Evolutionary conservation across 2,888 invertebrate genomes (phyloP).

Genomic region (Chrysopilus asiliformis): DNA sequence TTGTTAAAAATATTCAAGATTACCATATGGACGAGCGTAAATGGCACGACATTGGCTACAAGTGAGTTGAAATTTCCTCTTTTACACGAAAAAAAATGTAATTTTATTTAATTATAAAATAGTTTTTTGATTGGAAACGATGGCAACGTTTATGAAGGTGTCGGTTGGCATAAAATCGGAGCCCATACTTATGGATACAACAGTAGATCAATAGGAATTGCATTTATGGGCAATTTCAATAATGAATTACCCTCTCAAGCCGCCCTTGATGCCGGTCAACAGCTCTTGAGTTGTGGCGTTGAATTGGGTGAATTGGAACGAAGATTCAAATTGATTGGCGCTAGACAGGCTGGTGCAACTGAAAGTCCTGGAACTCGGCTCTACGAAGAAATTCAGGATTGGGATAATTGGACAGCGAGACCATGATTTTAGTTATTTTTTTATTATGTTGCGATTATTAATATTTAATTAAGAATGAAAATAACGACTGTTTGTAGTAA

Average conservation of each 20-base stretch:
- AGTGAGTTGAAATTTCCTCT: no score
- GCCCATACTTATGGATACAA: constrained; percentile 42
- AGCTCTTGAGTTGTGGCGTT: constrained; percentile 28
- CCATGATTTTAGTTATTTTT: neutral
- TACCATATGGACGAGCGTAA: constrained; percentile 36
- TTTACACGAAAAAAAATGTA: no score
- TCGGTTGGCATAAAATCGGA: constrained; percentile 42
- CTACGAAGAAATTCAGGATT: constrained; percentile 28
- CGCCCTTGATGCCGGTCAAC: constrained; percentile 24
- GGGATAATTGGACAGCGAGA: constrained; percentile 17
- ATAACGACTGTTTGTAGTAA: no score
- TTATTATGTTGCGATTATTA: no score
- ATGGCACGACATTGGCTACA: constrained; percentile 39
- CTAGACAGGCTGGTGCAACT: constrained; percentile 28
- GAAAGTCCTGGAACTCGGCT: constrained; percentile 31
- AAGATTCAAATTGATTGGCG: constrained; percentile 30
- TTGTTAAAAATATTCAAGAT: constrained; percentile 35
- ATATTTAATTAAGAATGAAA: no score
- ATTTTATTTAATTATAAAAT: no score
- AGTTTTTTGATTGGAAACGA: constrained; percentile 44
- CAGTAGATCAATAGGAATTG: constrained; percentile 40
- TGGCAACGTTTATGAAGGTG: constrained; percentile 45
- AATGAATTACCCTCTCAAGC: constrained; percentile 19
- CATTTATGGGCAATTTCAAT: constrained; percentile 39
- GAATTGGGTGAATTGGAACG: constrained; percentile 21